Evolutionary conservation across 1,140 invertebrate genomes (phyloP), one percentile per base, ranked within the genome.

Genomic region (Drosophila lini): DNA sequence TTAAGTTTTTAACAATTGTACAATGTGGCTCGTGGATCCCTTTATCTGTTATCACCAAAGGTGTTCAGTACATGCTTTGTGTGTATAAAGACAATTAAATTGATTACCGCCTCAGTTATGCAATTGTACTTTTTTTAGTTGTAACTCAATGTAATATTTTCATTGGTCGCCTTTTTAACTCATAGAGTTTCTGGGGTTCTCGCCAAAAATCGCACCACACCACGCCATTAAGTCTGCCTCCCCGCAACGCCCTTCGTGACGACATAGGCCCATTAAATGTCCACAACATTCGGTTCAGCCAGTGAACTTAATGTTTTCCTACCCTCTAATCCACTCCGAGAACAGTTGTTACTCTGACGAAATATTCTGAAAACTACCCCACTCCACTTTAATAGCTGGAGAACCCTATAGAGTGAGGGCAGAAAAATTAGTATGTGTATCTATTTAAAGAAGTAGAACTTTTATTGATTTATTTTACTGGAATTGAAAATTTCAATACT

Each of bases 241-340:
- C 64, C 64, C 44, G 10, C 34, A 50, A 42, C 38, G 48, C 47
- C 48, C 62, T 53, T 53, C 47, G 62, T 52, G 38, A 55, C 47
- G 40, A 69, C 45, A 38, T 55, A 53, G 40, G 32, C 62, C 65
- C 65, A 69, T 67, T 69, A 67, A 42, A 69, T 44, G 65, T 31
- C 62, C 65, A 53, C 50, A 67, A 53, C 47, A 44, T 36, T 68
- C 19, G n/a, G 45, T 7, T 31, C n/a, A 53, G 63, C 58, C 63
- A 68, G 36, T 19, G 8, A 28, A 64, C 45, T 64, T 53, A 19
- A 44, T 53, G 47, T 38, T 61, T 69, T 69, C n/a, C 65, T 61
- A 69, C 65, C 65, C 65, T 41, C 61, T 64, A 45, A 68, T 38
- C 15, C 50, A 16, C 28, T 34, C 6, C 41, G 25, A 56, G 52